Base-by-base conservation (phyloP, 1,140 invertebrate genomes). In the Caerostris darwini region DNA sequence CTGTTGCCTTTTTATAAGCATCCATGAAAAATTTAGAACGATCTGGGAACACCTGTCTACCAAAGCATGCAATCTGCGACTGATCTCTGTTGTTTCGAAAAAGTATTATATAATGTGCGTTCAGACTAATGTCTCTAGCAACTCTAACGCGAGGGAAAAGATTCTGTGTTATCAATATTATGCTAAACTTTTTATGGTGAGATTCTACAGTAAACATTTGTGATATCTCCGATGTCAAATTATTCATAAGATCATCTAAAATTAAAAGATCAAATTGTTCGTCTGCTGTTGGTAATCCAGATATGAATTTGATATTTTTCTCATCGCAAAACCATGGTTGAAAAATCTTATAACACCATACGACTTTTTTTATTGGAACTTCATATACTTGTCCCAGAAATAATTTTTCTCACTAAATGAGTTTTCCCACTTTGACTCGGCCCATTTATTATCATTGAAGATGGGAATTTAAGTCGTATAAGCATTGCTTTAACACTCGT, bases 1-100 rank as follows among this genome's bases (percentile, higher is more conserved):
- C 86, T 8, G 82, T 93, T 67, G 92, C 92, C n/a, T 93, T 64
- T 71, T 71, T 5, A 69, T 87, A 93, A 6, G 69, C 61, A 50
- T 59, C 58, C 54, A 81, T 61, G 83, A 93, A 93, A 50, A 59
- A 61, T 93, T 87, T 86, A 1, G 34, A 50, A 1, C 10, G 1
- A 81, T 17, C 34, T 54, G 50, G 50, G 1, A 81, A 81, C 77
- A 17, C 34, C 12, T 81, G 77, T 50, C 19, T 7, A 8, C 19
- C 71, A 53, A 81, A 81, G 50, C 71, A 81, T 3, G 71, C 19
- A 34, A 81, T 81, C 3, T 81, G 71, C 6, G 19, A 81, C 19
- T 2, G 5, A 12, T 81, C 71, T 50, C 71, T 34, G 3, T 81
- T 81, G 19, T 81, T 81, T 34, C 71, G 71, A 81, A 50, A 81